phyloP scores from a whole-genome alignment of 2,888 invertebrate genomes.

The Tiliacea citrago region DNA sequence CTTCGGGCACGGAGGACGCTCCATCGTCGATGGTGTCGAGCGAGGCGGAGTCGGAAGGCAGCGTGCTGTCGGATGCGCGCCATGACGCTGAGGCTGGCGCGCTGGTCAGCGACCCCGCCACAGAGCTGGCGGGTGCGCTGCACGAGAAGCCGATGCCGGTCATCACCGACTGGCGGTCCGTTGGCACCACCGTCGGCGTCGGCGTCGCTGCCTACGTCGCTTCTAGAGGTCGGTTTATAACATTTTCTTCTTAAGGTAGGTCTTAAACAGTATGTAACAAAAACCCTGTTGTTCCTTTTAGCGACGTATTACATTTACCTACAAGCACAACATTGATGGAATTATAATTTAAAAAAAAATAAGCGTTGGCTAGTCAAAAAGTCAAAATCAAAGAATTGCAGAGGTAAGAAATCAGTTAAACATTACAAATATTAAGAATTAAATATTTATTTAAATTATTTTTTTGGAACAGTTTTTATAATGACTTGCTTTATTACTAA shows the following conservation, averaged over 20 bases:
- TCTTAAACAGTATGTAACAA: too few relatives aligned
- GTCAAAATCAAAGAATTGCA: too few relatives aligned
- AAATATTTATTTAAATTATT: too few relatives aligned
- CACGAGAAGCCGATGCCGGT: constrained; percentile 73
- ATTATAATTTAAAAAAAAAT: too few relatives aligned
- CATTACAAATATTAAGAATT: too few relatives aligned
- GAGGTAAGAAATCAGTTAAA: too few relatives aligned
- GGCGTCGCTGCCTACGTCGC: constrained; percentile 71
- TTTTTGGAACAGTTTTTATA: too few relatives aligned
- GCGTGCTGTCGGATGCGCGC: constrained; percentile 80
- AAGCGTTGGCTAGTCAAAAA: too few relatives aligned
- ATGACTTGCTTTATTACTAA: too few relatives aligned
- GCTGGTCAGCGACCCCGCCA: constrained; percentile 65
- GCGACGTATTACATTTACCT: too few relatives aligned
- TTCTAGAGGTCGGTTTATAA: constrained; percentile 78
- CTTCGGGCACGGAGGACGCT: constrained; percentile 84
- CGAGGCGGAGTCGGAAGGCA: constrained; percentile 87
- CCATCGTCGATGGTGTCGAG: constrained; percentile 88
- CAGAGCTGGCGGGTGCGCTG: constrained; percentile 64
- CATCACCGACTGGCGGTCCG: constrained; percentile 77
- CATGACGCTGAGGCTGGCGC: constrained; percentile 72
- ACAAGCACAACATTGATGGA: too few relatives aligned
- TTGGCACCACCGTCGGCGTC: constrained; percentile 69
- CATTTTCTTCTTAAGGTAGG: neutral
- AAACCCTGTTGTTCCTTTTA: too few relatives aligned